These are phyloP conservation scores for Pterophyllum scalare DNA, from an alignment of 2,113 vertebrate genomes.

Conservation along the genomic window DNA sequence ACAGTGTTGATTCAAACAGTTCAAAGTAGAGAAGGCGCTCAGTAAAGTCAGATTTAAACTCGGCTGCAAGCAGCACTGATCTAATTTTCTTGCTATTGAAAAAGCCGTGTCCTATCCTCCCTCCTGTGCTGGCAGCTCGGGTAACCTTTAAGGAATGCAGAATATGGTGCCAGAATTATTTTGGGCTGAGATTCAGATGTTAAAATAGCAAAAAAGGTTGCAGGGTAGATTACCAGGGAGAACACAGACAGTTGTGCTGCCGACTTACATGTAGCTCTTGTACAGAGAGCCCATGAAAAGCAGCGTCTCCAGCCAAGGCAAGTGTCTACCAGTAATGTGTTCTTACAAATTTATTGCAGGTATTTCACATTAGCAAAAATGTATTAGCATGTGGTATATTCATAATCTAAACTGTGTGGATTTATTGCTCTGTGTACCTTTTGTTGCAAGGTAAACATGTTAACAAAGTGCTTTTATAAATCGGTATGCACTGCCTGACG, in stretches of 20 bases:
- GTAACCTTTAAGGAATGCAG: slow-evolving; percentile 72
- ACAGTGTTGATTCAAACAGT: slow-evolving; percentile 16
- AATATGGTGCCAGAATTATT: slow-evolving; percentile 77
- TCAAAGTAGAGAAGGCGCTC: neutral
- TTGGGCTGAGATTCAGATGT: slow-evolving; percentile 75
- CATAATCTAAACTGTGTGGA: neutral
- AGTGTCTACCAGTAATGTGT: slow-evolving; percentile 46
- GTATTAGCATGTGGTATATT: neutral
- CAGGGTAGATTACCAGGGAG: slow-evolving; percentile 70
- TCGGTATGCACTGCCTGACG: slow-evolving; percentile 1
- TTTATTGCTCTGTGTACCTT: neutral
- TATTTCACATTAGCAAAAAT: slow-evolving; percentile 12
- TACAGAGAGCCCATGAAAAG: slow-evolving; percentile 53
- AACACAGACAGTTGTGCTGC: slow-evolving; percentile 59
- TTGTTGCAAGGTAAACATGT: slow-evolving; percentile 36
- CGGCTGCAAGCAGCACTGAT: slow-evolving; percentile 24
- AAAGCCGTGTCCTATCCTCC: slow-evolving; percentile 44
- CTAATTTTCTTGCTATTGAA: slow-evolving; percentile 44
- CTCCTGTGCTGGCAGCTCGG: slow-evolving; percentile 58
- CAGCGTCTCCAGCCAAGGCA: slow-evolving; percentile 65
- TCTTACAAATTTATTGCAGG: slow-evolving; percentile 12
- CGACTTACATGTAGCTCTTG: slow-evolving; percentile 58
- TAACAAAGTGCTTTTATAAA: slow-evolving; percentile 24
- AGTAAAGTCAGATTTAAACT: slow-evolving; percentile 9
- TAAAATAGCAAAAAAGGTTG: slow-evolving; percentile 80